phyloP scores from a whole-genome alignment of 2,797 vertebrate species.

The Oreonectes daqikongensis region DNA sequence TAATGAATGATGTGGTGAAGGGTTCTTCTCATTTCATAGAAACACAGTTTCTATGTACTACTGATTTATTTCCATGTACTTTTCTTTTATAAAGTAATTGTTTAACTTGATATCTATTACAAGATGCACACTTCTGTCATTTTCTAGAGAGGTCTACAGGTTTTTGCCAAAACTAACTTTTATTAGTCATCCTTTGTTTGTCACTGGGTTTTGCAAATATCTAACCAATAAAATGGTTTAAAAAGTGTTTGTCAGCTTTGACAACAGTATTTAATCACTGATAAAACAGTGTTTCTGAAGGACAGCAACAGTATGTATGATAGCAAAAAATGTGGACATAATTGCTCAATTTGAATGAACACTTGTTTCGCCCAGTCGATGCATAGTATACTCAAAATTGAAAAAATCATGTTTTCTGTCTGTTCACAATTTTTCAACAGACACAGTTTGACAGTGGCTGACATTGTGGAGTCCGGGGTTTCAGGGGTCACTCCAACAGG shows the following conservation, averaged over 20 bases:
- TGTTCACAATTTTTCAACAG: too few species aligned
- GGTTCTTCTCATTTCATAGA: conserved; percentile 40
- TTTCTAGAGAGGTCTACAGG: not conserved
- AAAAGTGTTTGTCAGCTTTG: too few species aligned
- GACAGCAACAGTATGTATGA: not conserved
- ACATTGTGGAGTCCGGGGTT: not conserved
- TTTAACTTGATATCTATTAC: conserved; percentile 13
- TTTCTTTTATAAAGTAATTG: not conserved
- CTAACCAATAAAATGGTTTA: too few species aligned
- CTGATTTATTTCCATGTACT: conserved; percentile 7
- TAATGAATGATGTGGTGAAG: conserved; percentile 66
- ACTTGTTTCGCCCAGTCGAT: too few species aligned
- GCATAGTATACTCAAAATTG: too few species aligned
- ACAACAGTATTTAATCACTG: too few species aligned
- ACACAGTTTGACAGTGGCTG: not conserved
- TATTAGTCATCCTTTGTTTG: too few species aligned
- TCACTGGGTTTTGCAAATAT: too few species aligned
- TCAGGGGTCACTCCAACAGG: not conserved
- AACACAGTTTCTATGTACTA: not conserved
- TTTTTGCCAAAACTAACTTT: not conserved
- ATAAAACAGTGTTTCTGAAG: too few species aligned
- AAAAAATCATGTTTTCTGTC: not conserved
- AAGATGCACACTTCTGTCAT: conserved; percentile 48
- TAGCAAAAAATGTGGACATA: not conserved
- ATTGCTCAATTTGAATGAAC: too few species aligned